Conservation (phyloP, 2,797 vertebrate genomes). For the Holocentrus rufus region DNA sequence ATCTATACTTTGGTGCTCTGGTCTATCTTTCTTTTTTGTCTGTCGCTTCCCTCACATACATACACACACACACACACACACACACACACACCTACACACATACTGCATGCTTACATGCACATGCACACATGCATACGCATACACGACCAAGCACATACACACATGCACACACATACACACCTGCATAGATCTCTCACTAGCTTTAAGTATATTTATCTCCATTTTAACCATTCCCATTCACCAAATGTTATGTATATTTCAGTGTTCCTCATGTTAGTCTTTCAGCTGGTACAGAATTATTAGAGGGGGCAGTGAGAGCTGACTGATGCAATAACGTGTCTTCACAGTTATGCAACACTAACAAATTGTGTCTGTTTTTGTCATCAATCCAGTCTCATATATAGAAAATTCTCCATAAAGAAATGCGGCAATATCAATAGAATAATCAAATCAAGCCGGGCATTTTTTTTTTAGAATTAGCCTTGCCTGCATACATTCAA, state of each 20-base stretch:
- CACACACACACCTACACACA: not conserved
- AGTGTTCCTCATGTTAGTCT: slow-evolving; percentile 3
- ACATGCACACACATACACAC: not conserved
- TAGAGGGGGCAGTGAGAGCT: slow-evolving; percentile 21
- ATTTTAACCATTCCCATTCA: not conserved
- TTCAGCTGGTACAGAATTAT: slow-evolving; percentile 26
- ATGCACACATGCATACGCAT: too few species aligned
- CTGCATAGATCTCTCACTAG: not conserved
- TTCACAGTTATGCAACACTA: slow-evolving; percentile 58
- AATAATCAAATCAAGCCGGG: not conserved
- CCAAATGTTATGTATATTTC: not conserved
- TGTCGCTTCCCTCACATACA: slow-evolving; percentile 1
- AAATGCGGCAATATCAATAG: slow-evolving; percentile 3
- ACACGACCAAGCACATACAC: not conserved
- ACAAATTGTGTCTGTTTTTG: slow-evolving; percentile 30
- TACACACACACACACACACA: not conserved
- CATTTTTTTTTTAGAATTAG: slow-evolving; percentile 2
- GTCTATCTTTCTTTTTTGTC: slow-evolving; percentile 21
- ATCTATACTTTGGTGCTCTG: slow-evolving; percentile 20
- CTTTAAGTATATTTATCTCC: not conserved
- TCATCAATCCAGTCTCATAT: not conserved
- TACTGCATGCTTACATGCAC: too few species aligned
- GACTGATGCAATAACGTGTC: slow-evolving; percentile 51
- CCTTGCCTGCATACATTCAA: not conserved
- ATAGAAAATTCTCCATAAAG: not conserved